phyloP scores from a whole-genome alignment of 2,797 vertebrate genomes.

The Diplodus sargus region DNA sequence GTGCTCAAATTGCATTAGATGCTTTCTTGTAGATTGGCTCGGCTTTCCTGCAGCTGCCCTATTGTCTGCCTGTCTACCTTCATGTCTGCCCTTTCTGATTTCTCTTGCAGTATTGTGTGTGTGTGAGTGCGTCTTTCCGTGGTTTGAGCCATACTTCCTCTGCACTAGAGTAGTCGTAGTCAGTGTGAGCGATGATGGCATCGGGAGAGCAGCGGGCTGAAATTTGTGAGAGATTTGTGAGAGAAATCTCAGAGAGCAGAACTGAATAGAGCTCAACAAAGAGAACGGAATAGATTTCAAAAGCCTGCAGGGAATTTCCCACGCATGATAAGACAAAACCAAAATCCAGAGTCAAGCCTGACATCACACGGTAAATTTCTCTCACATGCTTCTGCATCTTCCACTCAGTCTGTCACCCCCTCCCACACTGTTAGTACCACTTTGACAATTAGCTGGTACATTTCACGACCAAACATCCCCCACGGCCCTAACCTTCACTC shows the following conservation, averaged over 20 bases:
- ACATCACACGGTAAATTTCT: background rate
- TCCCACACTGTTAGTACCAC: background rate
- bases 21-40: slow-evolving; percentile 4
- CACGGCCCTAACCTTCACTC: background rate
- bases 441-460: background rate
- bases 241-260: slow-evolving; percentile 2
- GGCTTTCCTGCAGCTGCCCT: background rate
- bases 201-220: background rate
- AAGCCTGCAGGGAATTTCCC: background rate
- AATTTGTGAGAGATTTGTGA: slow-evolving; percentile 44
- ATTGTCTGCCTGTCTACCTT: background rate
- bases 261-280: slow-evolving; percentile 34
- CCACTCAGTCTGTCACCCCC: background rate
- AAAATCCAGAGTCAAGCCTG: background rate
- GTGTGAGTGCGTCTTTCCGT: background rate
- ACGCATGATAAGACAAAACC: background rate
- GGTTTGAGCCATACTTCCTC: background rate
- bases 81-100: background rate
- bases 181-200: background rate
- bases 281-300: slow-evolving; percentile 6
- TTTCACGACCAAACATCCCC: background rate
- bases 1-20: slow-evolving; percentile 1
- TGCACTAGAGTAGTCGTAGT: background rate
- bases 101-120: background rate
- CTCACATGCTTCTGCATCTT: background rate